Evolutionary conservation across 2,113 vertebrate genomes (phyloP), one percentile per base, ranked within the genome.

Genomic region (Dicrurus megarhynchus): DNA sequence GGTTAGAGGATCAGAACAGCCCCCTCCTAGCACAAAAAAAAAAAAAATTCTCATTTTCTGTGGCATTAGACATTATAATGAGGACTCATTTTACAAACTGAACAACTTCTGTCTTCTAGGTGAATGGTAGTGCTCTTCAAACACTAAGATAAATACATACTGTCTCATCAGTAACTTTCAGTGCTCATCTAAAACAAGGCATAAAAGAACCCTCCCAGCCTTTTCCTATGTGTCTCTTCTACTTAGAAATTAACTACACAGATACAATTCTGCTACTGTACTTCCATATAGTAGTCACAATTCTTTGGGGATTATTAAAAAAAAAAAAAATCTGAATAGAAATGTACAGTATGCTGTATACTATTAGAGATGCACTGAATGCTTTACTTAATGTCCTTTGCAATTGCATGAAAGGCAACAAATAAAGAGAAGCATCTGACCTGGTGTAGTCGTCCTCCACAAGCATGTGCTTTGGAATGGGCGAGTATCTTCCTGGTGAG

Each of bases 391-490:
- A 16, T 2, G 3, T 84, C 67, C 24, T 57, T 44, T 52, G 39
- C 28, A 86, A 61, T 5, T 19, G 41, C 9, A 41, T 33, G 76
- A 96, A 89, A 95, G 14, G 26, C 39, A 95, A 37, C n/a, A 86
- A 93, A 85, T 9, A 92, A 93, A 91, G 60, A 96, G 68, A 73
- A 64, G 91, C 95, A 96, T 99, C 99, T 99, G 98, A 99, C 99
- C 99, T 99, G 98, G 99, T 99, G 97, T 99, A 98, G 97, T 99
- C 99, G 3, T 99, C 99, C 97, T 99, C 99, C 97, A 99, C 98
- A 95, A 99, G 98, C 98, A 99, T 98, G 98, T 99, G 99, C 98
- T 99, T 99, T 95, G 99, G 98, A 97, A 99, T 98, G 93, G 99
- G 99, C 71, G 99, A 99, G 95, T 99, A 99, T 98, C 98, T 99